Evolutionary conservation across 2,888 invertebrate genomes (phyloP), one percentile per base, ranked within the genome.

Genomic region (Cerastis rubricosa): DNA sequence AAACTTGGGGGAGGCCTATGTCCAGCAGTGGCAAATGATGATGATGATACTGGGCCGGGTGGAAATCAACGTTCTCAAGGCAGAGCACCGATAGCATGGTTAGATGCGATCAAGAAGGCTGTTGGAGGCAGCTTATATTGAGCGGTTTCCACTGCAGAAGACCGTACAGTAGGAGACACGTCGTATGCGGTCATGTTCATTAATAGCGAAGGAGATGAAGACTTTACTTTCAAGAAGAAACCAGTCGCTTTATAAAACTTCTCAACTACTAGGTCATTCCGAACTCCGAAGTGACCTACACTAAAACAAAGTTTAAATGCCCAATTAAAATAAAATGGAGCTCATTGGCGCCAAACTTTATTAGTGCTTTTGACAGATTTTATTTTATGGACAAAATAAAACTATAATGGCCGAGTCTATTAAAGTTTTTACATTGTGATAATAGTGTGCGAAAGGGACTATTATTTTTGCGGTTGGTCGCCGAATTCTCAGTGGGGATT

Each of bases 361-460:
- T 76, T 83, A 59, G 63, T 83, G 83, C 66, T 85, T 85, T 54
- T 71, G 83, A 77, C 83, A 85, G 81, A 68, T 70, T 85, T 85
- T 59, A 69, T 77, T 82, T 70, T 69, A 63, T 67, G 45, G 66
- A 81, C 57, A 67, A 74, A 81, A 81, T 81, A 67, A 84, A 79
- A 84, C 57, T 80, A 51, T n/a, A 68, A 51, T 47, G 47, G 35
- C 47, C 1, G 14, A 47, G 43, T 43, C 19, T 74, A 22, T 64
- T 74, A 54, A 29, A 57, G 47, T 49, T 74, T 81, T 57, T 43
- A 57, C 29, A 57, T 51, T 45, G 59, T 63, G 66, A 12, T 78
- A 69, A 70, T 67, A 40, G 19, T 45, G 66, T 78, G 54, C 51
- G 22, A 78, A 67, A 49, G 63, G 49, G 43, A 67, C 25, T 1